phyloP scores from a whole-genome alignment of 2,797 vertebrate genomes.

The Amphiprion clarkii region DNA sequence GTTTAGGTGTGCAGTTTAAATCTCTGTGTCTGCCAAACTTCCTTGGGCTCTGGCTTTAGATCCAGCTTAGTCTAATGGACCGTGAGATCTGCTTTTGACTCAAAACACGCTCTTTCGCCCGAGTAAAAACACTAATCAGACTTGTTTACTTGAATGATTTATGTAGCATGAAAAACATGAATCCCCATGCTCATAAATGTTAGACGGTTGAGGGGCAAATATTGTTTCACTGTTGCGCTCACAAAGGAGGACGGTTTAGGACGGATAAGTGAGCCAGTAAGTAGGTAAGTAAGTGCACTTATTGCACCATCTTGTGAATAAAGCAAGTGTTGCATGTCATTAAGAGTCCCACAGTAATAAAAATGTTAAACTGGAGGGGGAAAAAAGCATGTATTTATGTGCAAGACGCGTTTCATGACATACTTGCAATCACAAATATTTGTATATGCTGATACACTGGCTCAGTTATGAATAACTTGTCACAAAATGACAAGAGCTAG shows the following conservation, averaged over 20 bases:
- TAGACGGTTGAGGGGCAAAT: slow-evolving; percentile 60
- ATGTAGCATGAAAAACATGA: slow-evolving; percentile 65
- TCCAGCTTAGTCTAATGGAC: slow-evolving; percentile 71
- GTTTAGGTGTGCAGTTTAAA: slow-evolving; percentile 59
- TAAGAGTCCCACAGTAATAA: slow-evolving; percentile 47
- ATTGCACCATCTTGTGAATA: slow-evolving; percentile 86
- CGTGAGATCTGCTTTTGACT: slow-evolving; percentile 68
- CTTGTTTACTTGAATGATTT: slow-evolving; percentile 72
- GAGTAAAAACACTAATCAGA: slow-evolving; percentile 67
- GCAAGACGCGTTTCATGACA: slow-evolving; percentile 26
- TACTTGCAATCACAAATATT: slow-evolving; percentile 43
- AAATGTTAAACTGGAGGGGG: background rate
- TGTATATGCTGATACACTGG: slow-evolving; percentile 43
- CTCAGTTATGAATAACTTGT: slow-evolving; percentile 53
- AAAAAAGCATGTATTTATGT: slow-evolving; percentile 23
- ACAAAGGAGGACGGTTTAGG: slow-evolving; percentile 27
- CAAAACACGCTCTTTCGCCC: slow-evolving; percentile 54
- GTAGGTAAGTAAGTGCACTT: slow-evolving; percentile 72
- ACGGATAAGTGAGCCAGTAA: slow-evolving; percentile 36
- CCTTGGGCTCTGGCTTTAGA: slow-evolving; percentile 51
- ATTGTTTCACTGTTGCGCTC: slow-evolving; percentile 60
- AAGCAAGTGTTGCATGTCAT: slow-evolving; percentile 77
- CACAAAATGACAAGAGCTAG: slow-evolving; percentile 52
- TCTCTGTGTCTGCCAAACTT: slow-evolving; percentile 51
- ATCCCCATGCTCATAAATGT: slow-evolving; percentile 68